Conservation (phyloP, 2,113 vertebrate genomes). For the Cyanoderma ruficeps region DNA sequence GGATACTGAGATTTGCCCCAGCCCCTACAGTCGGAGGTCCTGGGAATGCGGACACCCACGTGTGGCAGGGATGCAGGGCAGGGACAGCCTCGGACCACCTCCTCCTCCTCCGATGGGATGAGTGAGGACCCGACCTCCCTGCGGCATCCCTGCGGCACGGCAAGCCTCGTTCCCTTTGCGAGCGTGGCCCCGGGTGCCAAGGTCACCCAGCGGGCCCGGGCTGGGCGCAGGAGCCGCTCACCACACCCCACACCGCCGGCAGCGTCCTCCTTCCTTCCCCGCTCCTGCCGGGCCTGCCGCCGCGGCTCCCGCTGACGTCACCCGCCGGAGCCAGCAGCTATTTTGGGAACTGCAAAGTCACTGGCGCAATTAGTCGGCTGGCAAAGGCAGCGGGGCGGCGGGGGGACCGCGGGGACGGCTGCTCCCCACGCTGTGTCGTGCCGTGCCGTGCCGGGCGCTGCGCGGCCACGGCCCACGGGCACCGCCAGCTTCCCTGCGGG, state of each 20-base stretch:
- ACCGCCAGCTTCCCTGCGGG: background rate
- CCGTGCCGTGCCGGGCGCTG: background rate
- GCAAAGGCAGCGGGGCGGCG: background rate
- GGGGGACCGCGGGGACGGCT: background rate
- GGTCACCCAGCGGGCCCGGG: fast-evolving
- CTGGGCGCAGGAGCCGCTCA: fast-evolving
- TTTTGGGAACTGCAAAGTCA: slow-evolving; percentile 65
- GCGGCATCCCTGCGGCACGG: background rate
- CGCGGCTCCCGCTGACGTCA: slow-evolving; percentile 21
- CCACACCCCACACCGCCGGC: fast-evolving
- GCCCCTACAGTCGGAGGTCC: fast-evolving
- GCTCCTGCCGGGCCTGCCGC: background rate
- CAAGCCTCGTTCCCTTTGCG: fast-evolving
- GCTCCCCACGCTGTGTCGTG: background rate
- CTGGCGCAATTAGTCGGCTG: slow-evolving; percentile 39
- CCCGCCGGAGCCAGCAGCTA: slow-evolving; percentile 29
- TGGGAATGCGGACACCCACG: fast-evolving
- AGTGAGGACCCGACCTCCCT: background rate
- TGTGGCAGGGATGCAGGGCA: background rate
- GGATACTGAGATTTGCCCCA: background rate
- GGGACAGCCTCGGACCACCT: background rate
- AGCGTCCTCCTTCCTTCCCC: background rate
- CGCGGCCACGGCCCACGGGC: background rate
- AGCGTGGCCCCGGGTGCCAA: background rate
- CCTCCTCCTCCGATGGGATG: fast-evolving